Conservation (phyloP, 2,888 invertebrate species). For the Sipunculus nudus region DNA sequence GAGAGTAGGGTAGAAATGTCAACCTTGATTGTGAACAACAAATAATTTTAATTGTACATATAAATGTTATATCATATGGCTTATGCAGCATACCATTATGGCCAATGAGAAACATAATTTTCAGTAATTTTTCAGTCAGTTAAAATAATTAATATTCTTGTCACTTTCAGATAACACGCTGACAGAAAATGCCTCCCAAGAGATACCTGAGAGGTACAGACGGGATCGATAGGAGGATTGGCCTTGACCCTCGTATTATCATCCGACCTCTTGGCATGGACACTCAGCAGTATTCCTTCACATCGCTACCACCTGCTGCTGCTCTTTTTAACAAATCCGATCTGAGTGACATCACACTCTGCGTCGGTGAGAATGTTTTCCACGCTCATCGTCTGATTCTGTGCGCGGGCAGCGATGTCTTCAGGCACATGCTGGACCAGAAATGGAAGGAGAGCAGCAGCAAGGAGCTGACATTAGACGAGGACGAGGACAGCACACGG, state of each 20-base stretch:
- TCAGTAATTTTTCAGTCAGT: no score
- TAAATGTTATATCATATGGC: no score
- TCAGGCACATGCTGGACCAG: slow-evolving; percentile 29
- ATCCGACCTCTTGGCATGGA: slow-evolving; percentile 29
- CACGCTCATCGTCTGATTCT: slow-evolving; percentile 35
- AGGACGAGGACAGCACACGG: slow-evolving; percentile 52
- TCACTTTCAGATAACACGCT: no score
- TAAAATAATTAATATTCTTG: no score
- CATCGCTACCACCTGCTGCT: slow-evolving; percentile 27
- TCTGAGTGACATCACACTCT: slow-evolving; percentile 34
- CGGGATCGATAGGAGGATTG: no score
- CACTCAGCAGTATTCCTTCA: slow-evolving; percentile 19
- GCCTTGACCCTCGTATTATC: slow-evolving; percentile 36
- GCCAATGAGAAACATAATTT: no score
- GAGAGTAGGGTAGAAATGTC: no score
- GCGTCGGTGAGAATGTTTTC: slow-evolving; percentile 30
- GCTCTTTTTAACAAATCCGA: slow-evolving; percentile 37
- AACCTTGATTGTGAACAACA: no score
- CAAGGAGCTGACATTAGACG: slow-evolving; percentile 25
- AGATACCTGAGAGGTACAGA: no score
- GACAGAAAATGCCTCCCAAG: no score
- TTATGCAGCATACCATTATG: no score
- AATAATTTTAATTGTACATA: no score
- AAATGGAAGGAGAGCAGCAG: slow-evolving; percentile 27
- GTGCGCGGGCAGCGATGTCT: slow-evolving; percentile 38